Evolutionary conservation across 2,888 invertebrate species (phyloP).

Genomic region (Ecliptopera silaceata): DNA sequence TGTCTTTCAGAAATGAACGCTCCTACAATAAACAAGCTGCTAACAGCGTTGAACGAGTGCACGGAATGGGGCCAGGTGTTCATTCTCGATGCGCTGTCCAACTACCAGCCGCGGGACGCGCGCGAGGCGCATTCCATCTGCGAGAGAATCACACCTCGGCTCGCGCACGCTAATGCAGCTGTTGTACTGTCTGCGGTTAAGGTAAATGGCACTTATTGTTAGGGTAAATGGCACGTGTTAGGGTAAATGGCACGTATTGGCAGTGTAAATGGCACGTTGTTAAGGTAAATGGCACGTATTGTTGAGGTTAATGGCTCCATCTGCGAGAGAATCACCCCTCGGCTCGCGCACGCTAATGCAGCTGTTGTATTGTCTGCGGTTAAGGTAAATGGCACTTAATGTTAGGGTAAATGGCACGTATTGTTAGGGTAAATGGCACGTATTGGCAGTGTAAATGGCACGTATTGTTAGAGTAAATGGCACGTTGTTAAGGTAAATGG

Average conservation of each 20-base stretch:
- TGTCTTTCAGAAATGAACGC: conserved; percentile 92
- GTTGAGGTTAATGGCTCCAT: too few relatives aligned
- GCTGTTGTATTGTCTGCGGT: conserved; percentile 99
- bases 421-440: too few relatives aligned
- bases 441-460: too few relatives aligned
- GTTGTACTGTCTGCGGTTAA: conserved; percentile 99
- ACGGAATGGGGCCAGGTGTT: conserved; percentile 99
- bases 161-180: conserved; percentile 99
- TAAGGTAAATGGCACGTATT: too few relatives aligned
- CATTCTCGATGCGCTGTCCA: conserved; percentile 98
- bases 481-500: too few relatives aligned
- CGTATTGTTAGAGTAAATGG: too few relatives aligned
- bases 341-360: conserved; percentile 99
- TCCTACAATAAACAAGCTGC: conserved; percentile 97
- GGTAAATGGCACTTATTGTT: conserved; percentile 70
- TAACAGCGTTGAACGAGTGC: conserved; percentile 99
- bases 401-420: neutral
- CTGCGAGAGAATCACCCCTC: conserved; percentile 98
- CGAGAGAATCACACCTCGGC: conserved; percentile 97
- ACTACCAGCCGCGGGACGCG: conserved; percentile 98
- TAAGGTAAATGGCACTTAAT: conserved; percentile 84
- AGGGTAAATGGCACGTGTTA: neutral
- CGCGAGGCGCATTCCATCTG: conserved; percentile 99
- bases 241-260: too few relatives aligned
- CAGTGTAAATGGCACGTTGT: too few relatives aligned